Evolutionary conservation across 2,113 vertebrate species (phyloP).

Genomic region (Etia nguti): DNA sequence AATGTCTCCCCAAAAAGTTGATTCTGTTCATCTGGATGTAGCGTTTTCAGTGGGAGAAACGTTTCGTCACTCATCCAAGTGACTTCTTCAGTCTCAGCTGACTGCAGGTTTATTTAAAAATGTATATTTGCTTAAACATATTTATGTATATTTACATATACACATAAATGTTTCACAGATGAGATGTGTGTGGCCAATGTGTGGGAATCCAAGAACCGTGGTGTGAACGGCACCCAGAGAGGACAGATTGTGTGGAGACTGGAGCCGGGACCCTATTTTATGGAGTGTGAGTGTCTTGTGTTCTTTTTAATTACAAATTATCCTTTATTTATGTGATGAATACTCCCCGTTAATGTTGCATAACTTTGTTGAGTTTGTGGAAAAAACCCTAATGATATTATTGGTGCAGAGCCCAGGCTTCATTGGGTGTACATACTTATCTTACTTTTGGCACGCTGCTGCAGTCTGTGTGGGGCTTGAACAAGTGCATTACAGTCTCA

Average conservation of each 20-base stretch:
- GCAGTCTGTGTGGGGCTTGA: background rate
- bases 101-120: too few relatives aligned
- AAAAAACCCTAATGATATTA: background rate
- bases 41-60: too few relatives aligned
- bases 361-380: background rate
- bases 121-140: background rate
- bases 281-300: conserved; percentile 83
- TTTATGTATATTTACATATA: background rate
- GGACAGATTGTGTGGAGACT: conserved; percentile 95
- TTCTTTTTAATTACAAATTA: background rate
- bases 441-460: too few relatives aligned
- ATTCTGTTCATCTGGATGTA: too few relatives aligned
- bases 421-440: background rate
- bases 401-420: fast-evolving
- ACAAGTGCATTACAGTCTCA: background rate
- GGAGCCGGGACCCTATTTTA: conserved; percentile 92
- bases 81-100: too few relatives aligned
- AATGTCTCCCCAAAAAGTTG: too few relatives aligned
- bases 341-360: fast-evolving
- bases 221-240: conserved; percentile 92
- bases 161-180: conserved; percentile 70
- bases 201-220: conserved; percentile 98
- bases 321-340: background rate
- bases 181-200: conserved; percentile 96
- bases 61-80: too few relatives aligned